A percentile compares a stretch with the other conserved stretches of the same genome.
Evolutionary conservation across 2,888 invertebrate species (phyloP).

Genomic region (Diploptera punctata): DNA sequence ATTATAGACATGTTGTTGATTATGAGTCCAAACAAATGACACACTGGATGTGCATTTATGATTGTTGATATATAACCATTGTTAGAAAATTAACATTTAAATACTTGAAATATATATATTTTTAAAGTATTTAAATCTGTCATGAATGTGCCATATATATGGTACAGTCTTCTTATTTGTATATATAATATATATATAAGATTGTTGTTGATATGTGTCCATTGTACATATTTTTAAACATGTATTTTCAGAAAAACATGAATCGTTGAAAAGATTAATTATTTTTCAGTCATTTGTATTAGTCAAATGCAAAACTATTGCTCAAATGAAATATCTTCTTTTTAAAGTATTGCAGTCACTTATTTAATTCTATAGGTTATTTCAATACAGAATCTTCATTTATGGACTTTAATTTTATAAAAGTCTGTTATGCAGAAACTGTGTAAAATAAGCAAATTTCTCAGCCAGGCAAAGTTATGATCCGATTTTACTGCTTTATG

Average conservation of each 20-base stretch:
- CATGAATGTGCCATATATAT: no score
- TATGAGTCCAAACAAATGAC: conserved; percentile 7
- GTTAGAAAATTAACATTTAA: conserved; percentile 15
- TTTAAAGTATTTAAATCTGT: conserved; percentile 22
- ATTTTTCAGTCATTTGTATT: conserved; percentile 13
- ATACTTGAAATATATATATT: conserved; percentile 18
- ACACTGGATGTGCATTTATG: conserved; percentile 27
- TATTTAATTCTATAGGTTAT: no score
- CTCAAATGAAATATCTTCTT: conserved; percentile 2
- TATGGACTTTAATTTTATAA: no score
- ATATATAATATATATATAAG: conserved; percentile 18
- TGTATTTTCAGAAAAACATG: conserved; percentile 8
- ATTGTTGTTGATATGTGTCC: conserved; percentile 13
- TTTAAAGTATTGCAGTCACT: neutral
- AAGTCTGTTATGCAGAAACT: no score
- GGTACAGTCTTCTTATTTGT: conserved; percentile 16
- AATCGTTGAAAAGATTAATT: neutral
- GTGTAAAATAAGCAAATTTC: no score
- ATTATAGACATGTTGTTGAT: neutral
- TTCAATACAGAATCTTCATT: no score
- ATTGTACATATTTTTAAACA: conserved; percentile 9
- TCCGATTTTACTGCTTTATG: no score
- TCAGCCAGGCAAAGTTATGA: no score
- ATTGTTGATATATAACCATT: conserved; percentile 22
- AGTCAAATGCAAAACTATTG: conserved; percentile 12